Conservation (phyloP, 2,113 vertebrate genomes). For the Apteryx owenii region DNA sequence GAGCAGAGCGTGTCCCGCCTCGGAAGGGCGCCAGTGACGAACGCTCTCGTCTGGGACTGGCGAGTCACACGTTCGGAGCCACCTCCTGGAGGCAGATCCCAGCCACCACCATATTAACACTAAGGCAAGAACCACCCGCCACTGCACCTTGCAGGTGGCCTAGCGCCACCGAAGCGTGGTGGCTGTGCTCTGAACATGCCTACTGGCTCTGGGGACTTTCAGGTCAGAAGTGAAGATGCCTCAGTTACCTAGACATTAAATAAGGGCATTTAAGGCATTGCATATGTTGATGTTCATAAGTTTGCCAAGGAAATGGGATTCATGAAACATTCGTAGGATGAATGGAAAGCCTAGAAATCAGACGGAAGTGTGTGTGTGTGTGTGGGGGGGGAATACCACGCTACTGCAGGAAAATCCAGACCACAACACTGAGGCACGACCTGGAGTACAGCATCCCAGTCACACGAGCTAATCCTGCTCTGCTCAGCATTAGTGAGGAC, state of each 20-base stretch:
- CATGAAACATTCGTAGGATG: rapidly evolving
- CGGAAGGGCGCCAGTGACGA: not conserved
- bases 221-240: not conserved
- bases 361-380: too few relatives aligned
- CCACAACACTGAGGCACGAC: not conserved
- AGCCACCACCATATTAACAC: not conserved
- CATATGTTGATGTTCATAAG: not conserved
- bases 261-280: not conserved
- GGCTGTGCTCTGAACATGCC: not conserved
- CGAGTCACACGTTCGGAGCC: not conserved
- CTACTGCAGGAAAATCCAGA: not conserved
- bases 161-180: rapidly evolving
- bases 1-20: not conserved
- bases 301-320: not conserved
- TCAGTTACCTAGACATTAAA: not conserved
- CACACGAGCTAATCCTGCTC: rapidly evolving
- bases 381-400: too few relatives aligned
- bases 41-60: rapidly evolving
- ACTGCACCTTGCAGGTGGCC: not conserved
- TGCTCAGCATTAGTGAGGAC: not conserved
- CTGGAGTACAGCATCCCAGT: rapidly evolving
- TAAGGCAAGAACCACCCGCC: not conserved
- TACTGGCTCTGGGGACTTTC: not conserved
- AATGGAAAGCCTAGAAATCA: not conserved
- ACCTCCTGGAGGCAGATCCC: not conserved